A percentile compares a stretch with the other conserved stretches of the same genome.
phyloP scores from a whole-genome alignment of 2,888 invertebrate genomes.

The Tridacna crocea region DNA sequence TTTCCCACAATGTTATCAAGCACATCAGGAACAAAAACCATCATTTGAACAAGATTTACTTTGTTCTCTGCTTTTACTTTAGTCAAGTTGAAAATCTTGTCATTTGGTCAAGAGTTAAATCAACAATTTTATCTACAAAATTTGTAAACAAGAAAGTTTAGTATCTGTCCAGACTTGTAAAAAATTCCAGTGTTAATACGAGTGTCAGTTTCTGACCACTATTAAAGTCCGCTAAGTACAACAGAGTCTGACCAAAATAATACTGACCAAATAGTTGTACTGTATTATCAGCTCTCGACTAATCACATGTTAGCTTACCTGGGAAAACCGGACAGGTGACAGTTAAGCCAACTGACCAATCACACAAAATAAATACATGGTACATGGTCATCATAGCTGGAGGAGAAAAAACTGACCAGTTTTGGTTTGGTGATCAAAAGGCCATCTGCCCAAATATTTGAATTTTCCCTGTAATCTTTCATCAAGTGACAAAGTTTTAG shows the following conservation, averaged over 20 bases:
- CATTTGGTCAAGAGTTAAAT: too few relatives aligned
- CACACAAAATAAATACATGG: slow-evolving; percentile 8
- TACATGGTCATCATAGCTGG: background rate
- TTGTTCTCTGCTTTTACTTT: too few relatives aligned
- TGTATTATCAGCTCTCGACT: background rate
- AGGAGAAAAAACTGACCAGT: background rate
- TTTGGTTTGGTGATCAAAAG: background rate
- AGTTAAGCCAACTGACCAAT: slow-evolving; percentile 16
- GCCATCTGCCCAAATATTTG: slow-evolving; percentile 22
- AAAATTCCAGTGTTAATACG: slow-evolving; percentile 18
- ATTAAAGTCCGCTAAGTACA: background rate
- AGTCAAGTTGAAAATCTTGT: too few relatives aligned
- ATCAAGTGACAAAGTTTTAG: too few relatives aligned
- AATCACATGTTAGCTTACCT: slow-evolving; percentile 20
- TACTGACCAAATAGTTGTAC: background rate
- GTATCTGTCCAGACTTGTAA: slow-evolving; percentile 9
- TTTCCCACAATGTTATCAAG: too few relatives aligned
- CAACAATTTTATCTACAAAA: slow-evolving; percentile 7
- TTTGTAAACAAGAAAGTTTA: background rate
- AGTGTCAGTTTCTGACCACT: slow-evolving; percentile 12
- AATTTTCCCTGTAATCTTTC: background rate
- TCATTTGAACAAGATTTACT: too few relatives aligned
- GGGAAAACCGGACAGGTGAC: slow-evolving; percentile 20
- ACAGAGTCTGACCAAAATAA: background rate
- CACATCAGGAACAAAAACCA: too few relatives aligned